A percentile compares a stretch with the other conserved stretches of the same genome.
Evolutionary conservation across 2,888 invertebrate genomes (phyloP).

Genomic region (Pseudococcus longispinus): DNA sequence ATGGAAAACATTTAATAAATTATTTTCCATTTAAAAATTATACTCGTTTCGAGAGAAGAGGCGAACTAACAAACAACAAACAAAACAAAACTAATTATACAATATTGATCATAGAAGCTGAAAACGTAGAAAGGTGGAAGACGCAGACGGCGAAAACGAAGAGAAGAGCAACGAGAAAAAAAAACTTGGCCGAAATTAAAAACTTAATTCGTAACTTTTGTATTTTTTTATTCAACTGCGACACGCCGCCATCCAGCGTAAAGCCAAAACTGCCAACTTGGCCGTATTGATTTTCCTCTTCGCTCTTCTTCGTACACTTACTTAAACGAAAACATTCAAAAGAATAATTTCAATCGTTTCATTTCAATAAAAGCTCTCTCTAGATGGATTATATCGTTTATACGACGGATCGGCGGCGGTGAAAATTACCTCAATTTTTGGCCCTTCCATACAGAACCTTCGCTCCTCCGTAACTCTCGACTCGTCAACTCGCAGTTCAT

Average conservation of each 20-base stretch:
- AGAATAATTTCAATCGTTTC: constrained; percentile 9
- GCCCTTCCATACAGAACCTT: not conserved
- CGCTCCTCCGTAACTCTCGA: not conserved
- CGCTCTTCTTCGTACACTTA: not conserved
- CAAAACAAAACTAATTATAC: constrained; percentile 33
- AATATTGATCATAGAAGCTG: constrained; percentile 24
- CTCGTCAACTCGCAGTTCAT: not conserved
- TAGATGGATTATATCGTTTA: not conserved
- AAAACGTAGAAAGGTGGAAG: not conserved
- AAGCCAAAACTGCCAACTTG: not conserved
- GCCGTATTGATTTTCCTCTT: constrained; percentile 25
- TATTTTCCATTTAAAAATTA: constrained; percentile 3
- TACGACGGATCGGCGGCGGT: not conserved
- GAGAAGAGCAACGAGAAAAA: not conserved
- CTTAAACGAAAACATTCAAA: not conserved
- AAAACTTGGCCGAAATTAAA: constrained; percentile 28
- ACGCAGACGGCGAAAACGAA: not conserved
- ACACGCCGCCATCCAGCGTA: not conserved
- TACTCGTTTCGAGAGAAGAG: not conserved
- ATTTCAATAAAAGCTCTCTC: not conserved
- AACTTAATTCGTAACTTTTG: constrained; percentile 24
- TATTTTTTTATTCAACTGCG: constrained; percentile 25
- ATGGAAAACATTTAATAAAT: not conserved
- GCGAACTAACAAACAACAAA: not conserved
- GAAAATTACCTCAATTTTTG: not conserved